Evolutionary conservation across 2,888 invertebrate species (phyloP).

Genomic region (Drosophila infuscata): DNA sequence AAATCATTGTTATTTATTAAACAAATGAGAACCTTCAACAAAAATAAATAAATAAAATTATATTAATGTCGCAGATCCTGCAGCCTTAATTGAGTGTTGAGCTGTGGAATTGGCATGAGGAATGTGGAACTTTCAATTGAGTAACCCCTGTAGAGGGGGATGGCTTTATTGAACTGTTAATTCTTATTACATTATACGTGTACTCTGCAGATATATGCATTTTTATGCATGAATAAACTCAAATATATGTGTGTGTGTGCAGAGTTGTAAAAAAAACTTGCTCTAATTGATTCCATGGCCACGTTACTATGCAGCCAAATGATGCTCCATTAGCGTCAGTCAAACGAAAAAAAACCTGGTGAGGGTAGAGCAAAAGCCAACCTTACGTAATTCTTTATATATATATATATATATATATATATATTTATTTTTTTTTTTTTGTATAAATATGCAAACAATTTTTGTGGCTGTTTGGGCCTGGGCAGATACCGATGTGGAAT

Average conservation of each 20-base stretch:
- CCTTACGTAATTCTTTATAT: constrained; percentile 42
- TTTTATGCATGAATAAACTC: constrained; percentile 6
- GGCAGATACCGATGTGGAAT: constrained; percentile 28
- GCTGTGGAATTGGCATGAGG: constrained; percentile 4
- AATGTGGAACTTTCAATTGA: constrained; percentile 12
- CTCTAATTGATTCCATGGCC: constrained; percentile 73
- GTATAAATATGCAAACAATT: constrained; percentile 69
- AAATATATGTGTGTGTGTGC: neutral
- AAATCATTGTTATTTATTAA: neutral
- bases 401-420: too few species aligned
- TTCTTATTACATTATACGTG: constrained; percentile 39
- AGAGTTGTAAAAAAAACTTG: constrained; percentile 59
- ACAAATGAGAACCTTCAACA: neutral
- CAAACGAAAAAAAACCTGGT: constrained; percentile 31
- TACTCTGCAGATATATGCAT: neutral
- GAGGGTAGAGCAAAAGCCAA: constrained; percentile 44
- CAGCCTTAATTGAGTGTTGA: neutral
- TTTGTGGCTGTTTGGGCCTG: constrained; percentile 64
- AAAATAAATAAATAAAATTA: neutral
- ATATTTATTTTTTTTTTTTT: constrained; percentile 18
- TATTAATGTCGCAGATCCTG: neutral
- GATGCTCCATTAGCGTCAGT: constrained; percentile 70
- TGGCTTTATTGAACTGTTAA: constrained; percentile 57
- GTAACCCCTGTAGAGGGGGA: neutral
- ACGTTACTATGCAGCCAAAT: constrained; percentile 59